phyloP scores from a whole-genome alignment of 2,888 invertebrate genomes.

The Stenoptilia bipunctidactyla region DNA sequence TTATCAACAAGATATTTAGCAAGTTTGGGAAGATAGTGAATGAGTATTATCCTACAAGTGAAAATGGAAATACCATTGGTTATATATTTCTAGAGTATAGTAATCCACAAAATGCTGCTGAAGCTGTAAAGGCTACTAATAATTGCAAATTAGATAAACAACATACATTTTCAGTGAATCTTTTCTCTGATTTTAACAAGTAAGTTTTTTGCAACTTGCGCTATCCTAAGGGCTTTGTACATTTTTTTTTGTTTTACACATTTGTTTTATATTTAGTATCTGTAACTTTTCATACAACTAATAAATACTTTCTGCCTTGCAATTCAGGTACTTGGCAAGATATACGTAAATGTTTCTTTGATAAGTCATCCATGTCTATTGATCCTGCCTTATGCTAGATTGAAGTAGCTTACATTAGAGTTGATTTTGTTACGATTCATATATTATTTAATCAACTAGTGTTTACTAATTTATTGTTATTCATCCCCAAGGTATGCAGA shows the following conservation, averaged over 20 bases:
- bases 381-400: too few species aligned
- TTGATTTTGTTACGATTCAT: too few species aligned
- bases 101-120: conserved; percentile 85
- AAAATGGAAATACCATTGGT: conserved; percentile 89
- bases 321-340: too few species aligned
- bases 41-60: conserved; percentile 88
- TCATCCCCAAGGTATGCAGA: conserved; percentile 77
- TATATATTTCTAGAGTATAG: conserved; percentile 94
- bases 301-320: too few species aligned
- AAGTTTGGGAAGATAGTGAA: conserved; percentile 89
- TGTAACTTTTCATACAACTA: too few species aligned
- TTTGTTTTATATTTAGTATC: background rate
- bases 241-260: background rate
- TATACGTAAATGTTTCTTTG: too few species aligned
- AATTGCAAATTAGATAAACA: conserved; percentile 96
- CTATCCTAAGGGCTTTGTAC: too few species aligned
- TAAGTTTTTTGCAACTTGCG: too few species aligned
- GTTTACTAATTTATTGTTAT: background rate
- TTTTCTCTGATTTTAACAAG: conserved; percentile 96
- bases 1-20: conserved; percentile 91
- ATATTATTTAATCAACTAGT: too few species aligned
- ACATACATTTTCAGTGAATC: conserved; percentile 93
- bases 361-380: too few species aligned
- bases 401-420: too few species aligned
- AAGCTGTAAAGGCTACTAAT: conserved; percentile 90